Percentiles rank a stretch among this genome's conserved stretches.
Evolutionary conservation across 2,113 vertebrate species (phyloP).

Genomic region (Geococcyx californianus): DNA sequence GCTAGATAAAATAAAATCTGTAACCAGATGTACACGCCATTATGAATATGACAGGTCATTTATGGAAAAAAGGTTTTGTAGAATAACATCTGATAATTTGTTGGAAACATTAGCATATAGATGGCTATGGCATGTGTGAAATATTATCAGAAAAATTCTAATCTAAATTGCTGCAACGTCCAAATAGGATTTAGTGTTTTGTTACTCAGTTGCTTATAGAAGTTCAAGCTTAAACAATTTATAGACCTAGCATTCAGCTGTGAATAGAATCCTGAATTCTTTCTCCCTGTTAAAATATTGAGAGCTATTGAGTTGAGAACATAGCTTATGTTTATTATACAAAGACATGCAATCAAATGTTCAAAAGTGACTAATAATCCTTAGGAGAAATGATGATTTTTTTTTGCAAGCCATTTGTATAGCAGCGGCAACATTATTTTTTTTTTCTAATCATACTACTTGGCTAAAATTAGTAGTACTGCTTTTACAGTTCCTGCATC

Average conservation of each 20-base stretch:
- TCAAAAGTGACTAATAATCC: constrained; percentile 12
- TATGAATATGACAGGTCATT: constrained; percentile 76
- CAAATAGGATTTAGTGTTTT: constrained; percentile 63
- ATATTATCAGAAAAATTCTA: constrained; percentile 71
- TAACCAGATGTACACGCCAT: constrained; percentile 62
- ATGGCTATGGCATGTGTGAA: constrained; percentile 70
- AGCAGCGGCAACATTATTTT: not conserved
- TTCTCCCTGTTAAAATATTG: constrained; percentile 20
- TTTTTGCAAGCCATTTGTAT: not conserved
- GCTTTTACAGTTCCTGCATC: not conserved
- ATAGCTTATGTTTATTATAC: constrained; percentile 24
- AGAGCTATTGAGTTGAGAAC: not conserved
- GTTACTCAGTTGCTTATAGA: constrained; percentile 23
- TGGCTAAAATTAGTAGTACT: not conserved
- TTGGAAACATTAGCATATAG: constrained; percentile 78
- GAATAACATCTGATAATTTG: constrained; percentile 77
- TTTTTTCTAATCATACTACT: not conserved
- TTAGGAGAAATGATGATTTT: not conserved
- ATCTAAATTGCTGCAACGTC: constrained; percentile 61
- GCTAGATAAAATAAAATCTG: constrained; percentile 73
- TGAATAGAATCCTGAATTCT: not conserved
- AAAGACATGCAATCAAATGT: not conserved
- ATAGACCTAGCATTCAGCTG: constrained; percentile 13
- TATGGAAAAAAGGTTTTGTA: constrained; percentile 65
- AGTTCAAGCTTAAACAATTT: constrained; percentile 53